Percentiles rank a stretch among this genome's conserved stretches.
Evolutionary conservation across 2,888 invertebrate genomes (phyloP).

Genomic region (Blastobasis lacticolella): DNA sequence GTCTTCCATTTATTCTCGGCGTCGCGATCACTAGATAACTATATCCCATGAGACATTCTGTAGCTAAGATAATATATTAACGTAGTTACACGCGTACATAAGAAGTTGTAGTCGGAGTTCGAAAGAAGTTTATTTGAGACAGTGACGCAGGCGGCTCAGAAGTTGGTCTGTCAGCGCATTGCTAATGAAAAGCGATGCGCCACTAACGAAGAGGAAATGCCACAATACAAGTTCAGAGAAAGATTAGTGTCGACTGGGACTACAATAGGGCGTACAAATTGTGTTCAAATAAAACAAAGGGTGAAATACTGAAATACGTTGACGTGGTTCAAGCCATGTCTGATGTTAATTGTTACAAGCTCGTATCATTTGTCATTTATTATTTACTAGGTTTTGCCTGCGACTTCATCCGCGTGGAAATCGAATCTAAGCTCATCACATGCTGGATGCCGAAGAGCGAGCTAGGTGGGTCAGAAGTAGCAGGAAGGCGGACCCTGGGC

Average conservation of each 20-base stretch:
- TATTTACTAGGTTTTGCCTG: too few species aligned
- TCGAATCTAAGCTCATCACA: too few species aligned
- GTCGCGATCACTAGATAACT: neutral
- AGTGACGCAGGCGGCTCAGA: slow-evolving; percentile 25
- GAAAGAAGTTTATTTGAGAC: slow-evolving; percentile 30
- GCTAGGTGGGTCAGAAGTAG: too few species aligned
- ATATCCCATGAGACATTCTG: neutral
- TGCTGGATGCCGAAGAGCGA: too few species aligned
- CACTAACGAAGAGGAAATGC: slow-evolving; percentile 50
- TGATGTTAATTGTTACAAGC: too few species aligned
- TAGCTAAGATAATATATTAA: slow-evolving; percentile 7
- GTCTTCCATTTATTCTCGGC: neutral
- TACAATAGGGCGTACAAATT: neutral
- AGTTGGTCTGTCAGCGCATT: slow-evolving; percentile 34
- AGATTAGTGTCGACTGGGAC: slow-evolving; percentile 30
- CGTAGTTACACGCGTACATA: slow-evolving; percentile 16
- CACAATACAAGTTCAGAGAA: slow-evolving; percentile 28
- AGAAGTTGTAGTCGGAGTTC: slow-evolving; percentile 35
- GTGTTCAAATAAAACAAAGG: too few species aligned
- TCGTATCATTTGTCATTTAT: too few species aligned
- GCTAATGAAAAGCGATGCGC: slow-evolving; percentile 58
- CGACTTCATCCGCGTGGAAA: too few species aligned
- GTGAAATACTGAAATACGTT: too few species aligned
- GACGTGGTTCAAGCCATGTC: too few species aligned
- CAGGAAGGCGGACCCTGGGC: too few species aligned